These are phyloP conservation scores for Axis porcinus DNA, from an alignment of 2,113 vertebrate species.

Conservation along the genomic window DNA sequence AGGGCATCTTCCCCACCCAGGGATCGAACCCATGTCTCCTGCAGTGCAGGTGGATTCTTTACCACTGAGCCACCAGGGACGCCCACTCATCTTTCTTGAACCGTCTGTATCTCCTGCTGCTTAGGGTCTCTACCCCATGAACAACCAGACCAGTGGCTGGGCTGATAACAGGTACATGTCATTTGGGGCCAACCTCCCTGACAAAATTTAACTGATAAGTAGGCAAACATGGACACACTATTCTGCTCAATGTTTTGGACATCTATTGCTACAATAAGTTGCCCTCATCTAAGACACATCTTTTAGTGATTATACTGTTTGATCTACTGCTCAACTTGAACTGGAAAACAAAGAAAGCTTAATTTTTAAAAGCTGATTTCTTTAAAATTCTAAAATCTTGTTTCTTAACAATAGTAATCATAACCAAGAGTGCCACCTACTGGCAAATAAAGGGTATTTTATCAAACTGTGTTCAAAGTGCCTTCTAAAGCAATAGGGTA, in stretches of 20 bases:
- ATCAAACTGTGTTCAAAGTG: neutral
- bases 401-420: neutral
- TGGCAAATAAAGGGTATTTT: neutral
- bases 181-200: neutral
- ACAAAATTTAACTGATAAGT: neutral
- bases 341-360: slow-evolving; percentile 38
- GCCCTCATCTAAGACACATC: neutral
- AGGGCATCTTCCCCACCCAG: neutral
- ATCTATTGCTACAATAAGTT: neutral
- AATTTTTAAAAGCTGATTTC: slow-evolving; percentile 33
- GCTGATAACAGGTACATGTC: neutral
- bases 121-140: neutral
- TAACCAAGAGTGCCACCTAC: slow-evolving; percentile 54
- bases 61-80: neutral
- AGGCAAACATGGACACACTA: neutral
- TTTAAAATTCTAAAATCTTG: slow-evolving; percentile 44
- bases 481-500: neutral
- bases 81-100: neutral
- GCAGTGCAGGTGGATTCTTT: neutral
- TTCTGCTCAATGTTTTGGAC: neutral
- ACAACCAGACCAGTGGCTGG: neutral
- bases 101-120: neutral
- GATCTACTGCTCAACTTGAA: neutral
- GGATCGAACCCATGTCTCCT: neutral
- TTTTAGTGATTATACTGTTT: neutral